These are phyloP conservation scores for Gallinago media DNA, from an alignment of 2,113 vertebrate species.

Conservation along the genomic window DNA sequence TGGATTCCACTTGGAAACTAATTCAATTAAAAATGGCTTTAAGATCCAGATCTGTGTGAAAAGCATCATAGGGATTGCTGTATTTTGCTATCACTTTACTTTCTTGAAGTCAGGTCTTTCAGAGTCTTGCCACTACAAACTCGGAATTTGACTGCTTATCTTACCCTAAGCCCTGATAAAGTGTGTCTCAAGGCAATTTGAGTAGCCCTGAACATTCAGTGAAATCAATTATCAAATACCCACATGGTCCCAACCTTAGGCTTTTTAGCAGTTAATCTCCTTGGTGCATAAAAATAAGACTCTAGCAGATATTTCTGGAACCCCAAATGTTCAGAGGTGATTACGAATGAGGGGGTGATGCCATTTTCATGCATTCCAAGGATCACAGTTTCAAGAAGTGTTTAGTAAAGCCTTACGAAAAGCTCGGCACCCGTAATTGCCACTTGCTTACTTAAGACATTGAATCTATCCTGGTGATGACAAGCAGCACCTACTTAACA, in stretches of 20 bases:
- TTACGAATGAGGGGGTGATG: background rate
- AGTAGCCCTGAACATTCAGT: background rate
- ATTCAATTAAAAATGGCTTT: background rate
- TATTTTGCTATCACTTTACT: background rate
- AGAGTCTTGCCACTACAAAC: background rate
- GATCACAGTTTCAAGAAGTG: background rate
- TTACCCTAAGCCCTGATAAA: background rate
- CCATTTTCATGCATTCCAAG: background rate
- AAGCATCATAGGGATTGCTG: background rate
- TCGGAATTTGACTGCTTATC: background rate
- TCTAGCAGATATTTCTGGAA: background rate
- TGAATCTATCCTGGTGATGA: background rate
- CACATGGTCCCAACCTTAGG: background rate
- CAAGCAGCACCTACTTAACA: constrained; percentile 2
- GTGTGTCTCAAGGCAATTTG: background rate
- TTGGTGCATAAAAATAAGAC: background rate
- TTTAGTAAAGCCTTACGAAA: background rate
- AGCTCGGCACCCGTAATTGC: background rate
- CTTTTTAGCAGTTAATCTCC: background rate
- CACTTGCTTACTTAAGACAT: background rate
- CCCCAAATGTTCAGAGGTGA: background rate
- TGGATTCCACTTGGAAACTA: background rate
- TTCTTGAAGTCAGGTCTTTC: background rate
- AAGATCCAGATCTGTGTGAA: background rate
- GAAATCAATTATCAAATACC: background rate